Evolutionary conservation across 2,888 invertebrate species (phyloP), one percentile per base, ranked within the genome.

Genomic region (Dryomyza anilis): DNA sequence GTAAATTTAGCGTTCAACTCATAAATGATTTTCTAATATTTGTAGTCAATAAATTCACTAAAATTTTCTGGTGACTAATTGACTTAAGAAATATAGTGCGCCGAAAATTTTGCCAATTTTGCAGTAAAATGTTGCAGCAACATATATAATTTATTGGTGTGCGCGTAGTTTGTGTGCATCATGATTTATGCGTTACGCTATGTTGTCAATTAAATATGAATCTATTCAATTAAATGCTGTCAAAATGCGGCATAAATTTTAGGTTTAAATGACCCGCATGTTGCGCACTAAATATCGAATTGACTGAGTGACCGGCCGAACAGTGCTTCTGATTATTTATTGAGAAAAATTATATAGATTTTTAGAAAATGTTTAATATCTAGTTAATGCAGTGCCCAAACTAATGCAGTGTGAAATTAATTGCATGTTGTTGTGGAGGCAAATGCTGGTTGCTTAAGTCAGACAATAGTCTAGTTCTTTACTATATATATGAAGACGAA

Each of bases 121-220:
- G 14, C n/a, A n/a, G n/a, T n/a, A 12, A 14, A 21, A 50, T 58
- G 45, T 46, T 36, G 55, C 55, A 52, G n/a, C n/a, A n/a, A n/a
- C n/a, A n/a, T n/a, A n/a, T n/a, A n/a, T n/a, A n/a, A n/a, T n/a
- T n/a, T n/a, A n/a, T n/a, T n/a, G n/a, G n/a, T n/a, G n/a, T n/a
- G n/a, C n/a, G n/a, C n/a, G n/a, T n/a, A n/a, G n/a, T n/a, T n/a
- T n/a, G n/a, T n/a, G n/a, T n/a, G 5, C 19, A 29, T 29, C 14
- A 8, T 29, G 61, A 61, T 61, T 61, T 61, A 61, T 61, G 68
- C 39, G 53, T 46, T 60, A 8, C 62, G 56, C 43, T 58, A n/a
- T n/a, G 50, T 56, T 69, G 69, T 70, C 71, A 72, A 71, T 71
- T 72, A 71, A 70, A 70, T 69, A 68, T 69, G 71, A 69, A 73